Evolutionary conservation across 2,113 vertebrate genomes (phyloP).

Genomic region (Herpetotheres cachinnans): DNA sequence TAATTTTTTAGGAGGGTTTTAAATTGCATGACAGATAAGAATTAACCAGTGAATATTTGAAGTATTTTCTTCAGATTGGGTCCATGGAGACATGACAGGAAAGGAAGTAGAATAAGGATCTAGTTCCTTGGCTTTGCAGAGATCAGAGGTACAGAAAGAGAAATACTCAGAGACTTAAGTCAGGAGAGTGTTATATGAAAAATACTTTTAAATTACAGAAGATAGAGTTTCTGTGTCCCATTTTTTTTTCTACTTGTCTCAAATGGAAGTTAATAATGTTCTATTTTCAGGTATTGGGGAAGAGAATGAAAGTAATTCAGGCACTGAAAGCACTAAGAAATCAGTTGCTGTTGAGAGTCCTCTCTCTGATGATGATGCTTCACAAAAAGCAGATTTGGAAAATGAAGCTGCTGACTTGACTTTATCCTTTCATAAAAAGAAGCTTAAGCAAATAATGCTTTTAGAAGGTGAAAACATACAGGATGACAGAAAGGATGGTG

Average conservation of each 20-base stretch:
- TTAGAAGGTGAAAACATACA: slow-evolving; percentile 69
- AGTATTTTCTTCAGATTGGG: background rate
- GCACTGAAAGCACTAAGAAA: slow-evolving; percentile 61
- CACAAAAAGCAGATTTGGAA: background rate
- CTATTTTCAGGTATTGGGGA: slow-evolving; percentile 50
- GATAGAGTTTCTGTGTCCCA: background rate
- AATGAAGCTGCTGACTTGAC: slow-evolving; percentile 69
- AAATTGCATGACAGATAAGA: background rate
- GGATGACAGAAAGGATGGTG: background rate
- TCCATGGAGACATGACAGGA: background rate
- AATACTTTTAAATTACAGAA: background rate
- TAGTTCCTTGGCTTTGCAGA: background rate
- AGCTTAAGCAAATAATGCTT: slow-evolving; percentile 72
- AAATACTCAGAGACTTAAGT: background rate
- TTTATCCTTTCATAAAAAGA: slow-evolving; percentile 75
- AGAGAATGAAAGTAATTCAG: slow-evolving; percentile 44
- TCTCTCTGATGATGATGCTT: background rate
- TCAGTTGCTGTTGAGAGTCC: background rate
- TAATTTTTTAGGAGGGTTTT: background rate
- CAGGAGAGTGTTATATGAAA: background rate
- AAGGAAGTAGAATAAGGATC: background rate
- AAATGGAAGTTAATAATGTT: background rate
- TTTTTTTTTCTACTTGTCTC: background rate
- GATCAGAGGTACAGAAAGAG: background rate
- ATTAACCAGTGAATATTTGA: background rate